Evolutionary conservation across 2,113 vertebrate genomes (phyloP).

Genomic region (human): DNA sequence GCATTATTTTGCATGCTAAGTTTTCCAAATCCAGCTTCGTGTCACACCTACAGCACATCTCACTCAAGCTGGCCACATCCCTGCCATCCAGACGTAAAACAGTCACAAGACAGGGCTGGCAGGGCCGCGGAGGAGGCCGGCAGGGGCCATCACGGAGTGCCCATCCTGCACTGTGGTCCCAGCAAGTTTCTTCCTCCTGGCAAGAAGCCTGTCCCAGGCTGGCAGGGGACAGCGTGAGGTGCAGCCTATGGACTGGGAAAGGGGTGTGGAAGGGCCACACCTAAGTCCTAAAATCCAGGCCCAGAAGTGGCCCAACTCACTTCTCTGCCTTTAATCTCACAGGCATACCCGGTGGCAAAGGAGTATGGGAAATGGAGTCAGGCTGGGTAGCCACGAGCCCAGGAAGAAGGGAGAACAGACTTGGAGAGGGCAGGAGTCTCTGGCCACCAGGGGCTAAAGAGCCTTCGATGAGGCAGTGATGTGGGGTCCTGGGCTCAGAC

Average conservation of each 20-base stretch:
- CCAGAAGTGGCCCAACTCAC: background rate
- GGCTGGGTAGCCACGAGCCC: background rate
- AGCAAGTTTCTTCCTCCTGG: background rate
- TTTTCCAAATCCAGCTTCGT: background rate
- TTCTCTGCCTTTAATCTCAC: background rate
- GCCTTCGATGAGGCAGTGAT: background rate
- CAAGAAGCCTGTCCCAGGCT: rapidly evolving
- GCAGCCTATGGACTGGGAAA: background rate
- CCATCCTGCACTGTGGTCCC: background rate
- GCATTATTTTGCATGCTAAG: background rate
- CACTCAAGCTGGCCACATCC: no score
- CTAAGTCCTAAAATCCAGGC: background rate
- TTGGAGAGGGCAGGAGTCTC: background rate
- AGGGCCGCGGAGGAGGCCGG: rapidly evolving
- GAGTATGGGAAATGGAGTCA: background rate
- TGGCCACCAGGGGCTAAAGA: background rate
- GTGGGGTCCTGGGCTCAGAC: background rate
- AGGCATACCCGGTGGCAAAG: background rate
- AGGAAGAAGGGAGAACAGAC: background rate
- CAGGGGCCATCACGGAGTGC: rapidly evolving
- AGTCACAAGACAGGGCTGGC: no score
- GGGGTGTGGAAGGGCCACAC: background rate
- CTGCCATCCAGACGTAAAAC: rapidly evolving
- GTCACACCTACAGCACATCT: rapidly evolving
- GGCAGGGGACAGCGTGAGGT: background rate